phyloP scores from a whole-genome alignment of 2,113 vertebrate genomes.

The Python bivittatus region DNA sequence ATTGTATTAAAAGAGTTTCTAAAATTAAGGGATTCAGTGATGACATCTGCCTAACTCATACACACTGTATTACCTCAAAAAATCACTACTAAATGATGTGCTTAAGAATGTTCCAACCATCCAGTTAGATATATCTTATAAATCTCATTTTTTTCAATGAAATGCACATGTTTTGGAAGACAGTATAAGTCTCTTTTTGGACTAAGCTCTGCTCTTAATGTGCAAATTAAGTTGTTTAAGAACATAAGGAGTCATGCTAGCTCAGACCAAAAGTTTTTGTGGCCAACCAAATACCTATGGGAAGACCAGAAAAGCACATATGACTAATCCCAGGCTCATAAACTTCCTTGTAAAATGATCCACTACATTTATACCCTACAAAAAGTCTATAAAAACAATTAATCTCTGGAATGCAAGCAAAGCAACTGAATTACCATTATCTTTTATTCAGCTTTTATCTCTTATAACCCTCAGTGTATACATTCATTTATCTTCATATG shows the following conservation, averaged over 20 bases:
- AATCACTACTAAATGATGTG: not conserved
- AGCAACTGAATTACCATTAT: conserved; percentile 1
- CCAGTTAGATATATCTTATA: not conserved
- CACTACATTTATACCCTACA: not conserved
- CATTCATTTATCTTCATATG: conserved; percentile 9
- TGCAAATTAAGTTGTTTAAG: not conserved
- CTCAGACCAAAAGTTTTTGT: not conserved
- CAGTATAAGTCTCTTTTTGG: not conserved
- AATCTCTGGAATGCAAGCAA: conserved; percentile 10
- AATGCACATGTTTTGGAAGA: not conserved
- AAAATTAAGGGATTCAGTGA: not conserved
- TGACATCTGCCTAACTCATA: not conserved
- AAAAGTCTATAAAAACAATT: conserved; percentile 9
- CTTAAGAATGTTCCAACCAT: not conserved
- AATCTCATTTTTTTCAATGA: not conserved
- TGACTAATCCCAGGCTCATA: not conserved
- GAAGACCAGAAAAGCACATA: not conserved
- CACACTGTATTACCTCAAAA: not conserved
- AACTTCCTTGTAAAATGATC: conserved; percentile 23
- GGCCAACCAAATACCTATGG: not conserved
- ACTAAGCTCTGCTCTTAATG: not conserved
- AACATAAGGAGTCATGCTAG: not conserved
- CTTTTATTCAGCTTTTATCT: conserved; percentile 11
- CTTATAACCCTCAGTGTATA: not conserved
- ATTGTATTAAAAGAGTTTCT: too few relatives aligned